Percentiles rank a stretch among this genome's conserved stretches.
These are phyloP conservation scores for Harpegnathos saltator DNA, from an alignment of 1,140 invertebrate species.

Conservation along the genomic window DNA sequence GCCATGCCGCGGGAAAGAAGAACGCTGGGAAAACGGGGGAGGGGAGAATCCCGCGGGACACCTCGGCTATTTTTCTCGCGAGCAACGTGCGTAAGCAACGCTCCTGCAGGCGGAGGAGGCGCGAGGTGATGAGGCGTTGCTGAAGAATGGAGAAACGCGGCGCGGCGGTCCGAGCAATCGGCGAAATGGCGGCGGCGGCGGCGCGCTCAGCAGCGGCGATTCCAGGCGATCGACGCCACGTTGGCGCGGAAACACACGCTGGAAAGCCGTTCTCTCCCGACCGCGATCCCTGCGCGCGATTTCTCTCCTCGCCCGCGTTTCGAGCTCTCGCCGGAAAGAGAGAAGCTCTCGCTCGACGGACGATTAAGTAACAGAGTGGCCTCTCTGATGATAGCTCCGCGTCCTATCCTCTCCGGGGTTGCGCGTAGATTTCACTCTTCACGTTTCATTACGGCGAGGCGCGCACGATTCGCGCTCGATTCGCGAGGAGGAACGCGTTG, in stretches of 20 bases:
- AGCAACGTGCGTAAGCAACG: not conserved
- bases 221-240: no score
- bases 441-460: not conserved
- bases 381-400: not conserved
- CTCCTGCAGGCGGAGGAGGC: no score
- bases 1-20: constrained; percentile 73
- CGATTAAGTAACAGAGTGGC: not conserved
- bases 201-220: no score
- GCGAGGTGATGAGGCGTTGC: not conserved
- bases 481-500: not conserved
- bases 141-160: not conserved
- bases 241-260: no score
- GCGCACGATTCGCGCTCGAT: not conserved
- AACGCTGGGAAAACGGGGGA: constrained; percentile 57
- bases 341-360: not conserved
- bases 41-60: constrained; percentile 36
- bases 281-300: not conserved
- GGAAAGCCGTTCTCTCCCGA: no score
- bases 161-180: no score
- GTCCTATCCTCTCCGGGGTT: no score
- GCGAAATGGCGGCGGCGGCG: no score
- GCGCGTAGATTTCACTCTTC: not conserved
- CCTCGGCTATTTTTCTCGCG: constrained; percentile 28
- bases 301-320: not conserved
- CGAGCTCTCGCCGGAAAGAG: not conserved